Evolutionary conservation across 2,113 vertebrate genomes (phyloP), one percentile per base, ranked within the genome.

Genomic region (Paedocypris sp.): DNA sequence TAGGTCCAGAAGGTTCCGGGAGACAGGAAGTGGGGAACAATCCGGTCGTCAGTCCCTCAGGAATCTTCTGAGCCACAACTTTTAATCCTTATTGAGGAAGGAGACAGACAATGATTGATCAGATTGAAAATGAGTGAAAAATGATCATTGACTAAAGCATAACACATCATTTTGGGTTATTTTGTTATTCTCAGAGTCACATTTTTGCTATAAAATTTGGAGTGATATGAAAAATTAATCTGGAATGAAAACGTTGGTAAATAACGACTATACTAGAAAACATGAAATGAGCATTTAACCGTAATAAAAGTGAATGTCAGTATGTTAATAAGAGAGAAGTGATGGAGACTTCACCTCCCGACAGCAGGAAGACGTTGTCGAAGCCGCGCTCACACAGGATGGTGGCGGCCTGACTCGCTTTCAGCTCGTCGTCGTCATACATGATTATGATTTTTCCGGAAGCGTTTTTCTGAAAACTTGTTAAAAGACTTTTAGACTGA

Each of bases 311-410:
- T n/a, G n/a, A n/a, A n/a, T n/a, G n/a, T n/a, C n/a, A n/a, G n/a
- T n/a, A n/a, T n/a, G n/a, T n/a, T n/a, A n/a, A n/a, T n/a, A n/a
- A n/a, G n/a, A n/a, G n/a, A n/a, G n/a, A n/a, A n/a, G n/a, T n/a
- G n/a, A n/a, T n/a, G n/a, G n/a, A n/a, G n/a, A n/a, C 2, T 80
- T 74, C 43, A 95, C 95, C 95, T 84, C 95, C 95, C 0, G 92
- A 94, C 2, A 99, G 80, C 90, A 99, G 88, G 64, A 94, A 98
- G 9, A 98, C 73, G 58, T 99, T 99, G 60, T 99, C 92, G 2
- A 96, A 92, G 3, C 93, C 94, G 35, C 92, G 80, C 66, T 99
- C 88, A 0, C 91, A 97, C 91, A 99, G 92, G 66, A 78, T 88
- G 11, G 91, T 93, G 10, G 94, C 92, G 0, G 92, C 90, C 73